A percentile compares a stretch with the other conserved stretches of the same genome.
Conservation (phyloP, 1,140 invertebrate genomes). For the Cepaea nemoralis region DNA sequence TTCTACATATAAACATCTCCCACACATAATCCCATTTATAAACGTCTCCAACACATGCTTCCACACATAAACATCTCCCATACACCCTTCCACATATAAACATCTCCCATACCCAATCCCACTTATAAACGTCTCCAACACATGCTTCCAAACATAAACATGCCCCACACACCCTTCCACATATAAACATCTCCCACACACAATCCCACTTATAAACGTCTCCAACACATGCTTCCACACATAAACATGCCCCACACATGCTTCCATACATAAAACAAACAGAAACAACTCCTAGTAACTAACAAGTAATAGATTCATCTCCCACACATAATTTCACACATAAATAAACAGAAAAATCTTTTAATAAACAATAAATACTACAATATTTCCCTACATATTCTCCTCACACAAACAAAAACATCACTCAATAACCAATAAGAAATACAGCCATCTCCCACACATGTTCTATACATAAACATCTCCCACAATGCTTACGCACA, state of each 20-base stretch:
- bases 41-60: conserved; percentile 34
- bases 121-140: not conserved
- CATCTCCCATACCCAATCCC: not conserved
- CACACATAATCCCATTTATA: conserved; percentile 45
- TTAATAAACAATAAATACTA: too few species aligned
- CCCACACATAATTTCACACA: not conserved
- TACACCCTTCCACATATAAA: not conserved
- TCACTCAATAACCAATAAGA: too few species aligned
- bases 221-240: conserved; percentile 19
- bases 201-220: conserved; percentile 44
- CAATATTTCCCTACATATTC: too few species aligned
- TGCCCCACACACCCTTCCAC: conserved; percentile 29
- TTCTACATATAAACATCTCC: conserved; percentile 32
- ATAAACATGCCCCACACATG: not conserved
- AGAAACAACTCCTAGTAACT: too few species aligned
- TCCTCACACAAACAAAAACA: too few species aligned
- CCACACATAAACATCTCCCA: not conserved
- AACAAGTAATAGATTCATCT: too few species aligned
- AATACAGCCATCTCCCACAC: too few species aligned
- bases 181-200: too few species aligned
- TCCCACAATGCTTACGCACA: not conserved
- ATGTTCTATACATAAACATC: too few species aligned
- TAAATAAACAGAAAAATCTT: too few species aligned
- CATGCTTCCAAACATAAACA: not conserved
- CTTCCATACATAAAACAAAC: too few species aligned